A percentile compares a stretch with the other conserved stretches of the same genome.
Conservation (phyloP, 2,888 invertebrate genomes). For the Allolobophora icterica region DNA sequence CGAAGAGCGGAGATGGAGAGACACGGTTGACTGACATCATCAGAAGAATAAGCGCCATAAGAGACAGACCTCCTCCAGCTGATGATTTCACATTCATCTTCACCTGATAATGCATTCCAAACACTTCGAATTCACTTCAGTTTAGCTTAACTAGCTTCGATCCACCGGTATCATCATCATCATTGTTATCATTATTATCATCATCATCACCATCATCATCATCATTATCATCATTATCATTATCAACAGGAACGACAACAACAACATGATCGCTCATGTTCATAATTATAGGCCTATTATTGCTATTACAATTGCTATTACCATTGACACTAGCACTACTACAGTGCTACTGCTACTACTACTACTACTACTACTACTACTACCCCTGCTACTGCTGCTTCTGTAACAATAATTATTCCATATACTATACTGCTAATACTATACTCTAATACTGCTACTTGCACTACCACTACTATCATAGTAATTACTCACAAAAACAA, state of each 20-base stretch:
- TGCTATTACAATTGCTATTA: neutral
- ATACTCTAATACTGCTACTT: no score
- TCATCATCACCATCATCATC: conserved; percentile 33
- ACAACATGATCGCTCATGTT: neutral
- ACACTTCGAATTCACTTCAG: neutral
- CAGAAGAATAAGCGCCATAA: neutral
- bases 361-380: neutral
- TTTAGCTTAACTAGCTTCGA: neutral
- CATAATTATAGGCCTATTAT: neutral
- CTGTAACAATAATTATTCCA: no score
- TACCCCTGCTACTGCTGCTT: no score
- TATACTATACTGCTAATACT: no score
- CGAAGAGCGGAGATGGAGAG: neutral
- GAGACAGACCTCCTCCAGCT: neutral
- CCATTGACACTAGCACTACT: neutral
- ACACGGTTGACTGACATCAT: neutral
- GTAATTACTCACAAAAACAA: neutral
- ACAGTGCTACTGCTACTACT: neutral
- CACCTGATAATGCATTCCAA: neutral
- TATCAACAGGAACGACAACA: no score
- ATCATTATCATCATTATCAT: conserved; percentile 31
- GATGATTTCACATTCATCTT: neutral
- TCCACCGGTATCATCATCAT: conserved; percentile 28
- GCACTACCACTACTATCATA: no score
- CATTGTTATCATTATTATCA: neutral